These are phyloP conservation scores for Sylvicola fuscatus DNA, from an alignment of 2,888 invertebrate genomes.

Conservation along the genomic window DNA sequence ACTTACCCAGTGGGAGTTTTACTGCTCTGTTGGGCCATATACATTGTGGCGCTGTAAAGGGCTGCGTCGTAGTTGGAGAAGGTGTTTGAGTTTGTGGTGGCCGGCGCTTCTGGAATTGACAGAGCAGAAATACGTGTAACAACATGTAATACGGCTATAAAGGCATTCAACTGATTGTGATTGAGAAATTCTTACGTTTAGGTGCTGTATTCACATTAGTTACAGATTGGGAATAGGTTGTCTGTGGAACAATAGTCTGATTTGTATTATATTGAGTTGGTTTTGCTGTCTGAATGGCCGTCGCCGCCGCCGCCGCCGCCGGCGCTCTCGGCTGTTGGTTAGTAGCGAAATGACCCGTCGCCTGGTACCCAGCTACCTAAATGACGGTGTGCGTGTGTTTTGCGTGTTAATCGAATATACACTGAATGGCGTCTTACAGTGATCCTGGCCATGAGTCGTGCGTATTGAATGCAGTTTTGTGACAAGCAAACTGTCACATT, in stretches of 20 bases:
- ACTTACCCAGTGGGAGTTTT: conserved; percentile 26
- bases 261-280: conserved; percentile 31
- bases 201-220: conserved; percentile 15
- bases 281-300: conserved; percentile 38
- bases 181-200: conserved; percentile 31
- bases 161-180: background rate
- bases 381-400: background rate
- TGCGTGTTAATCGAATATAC: too few relatives aligned
- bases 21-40: conserved; percentile 61
- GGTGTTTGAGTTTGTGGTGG: conserved; percentile 42
- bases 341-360: conserved; percentile 7
- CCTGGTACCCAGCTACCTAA: conserved; percentile 11
- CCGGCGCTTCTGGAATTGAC: conserved; percentile 13
- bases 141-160: conserved; percentile 3
- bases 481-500: too few relatives aligned
- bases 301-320: conserved; percentile 42
- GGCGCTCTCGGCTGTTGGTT: conserved; percentile 16
- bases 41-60: conserved; percentile 86
- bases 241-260: conserved; percentile 21
- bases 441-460: too few relatives aligned
- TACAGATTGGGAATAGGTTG: conserved; percentile 10
- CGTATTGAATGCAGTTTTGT: too few relatives aligned
- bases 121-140: conserved; percentile 1
- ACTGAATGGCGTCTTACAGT: too few relatives aligned
- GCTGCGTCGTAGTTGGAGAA: conserved; percentile 87